Base-by-base conservation (phyloP, 2,113 vertebrate species). In the Ammodytes marinus region DNA sequence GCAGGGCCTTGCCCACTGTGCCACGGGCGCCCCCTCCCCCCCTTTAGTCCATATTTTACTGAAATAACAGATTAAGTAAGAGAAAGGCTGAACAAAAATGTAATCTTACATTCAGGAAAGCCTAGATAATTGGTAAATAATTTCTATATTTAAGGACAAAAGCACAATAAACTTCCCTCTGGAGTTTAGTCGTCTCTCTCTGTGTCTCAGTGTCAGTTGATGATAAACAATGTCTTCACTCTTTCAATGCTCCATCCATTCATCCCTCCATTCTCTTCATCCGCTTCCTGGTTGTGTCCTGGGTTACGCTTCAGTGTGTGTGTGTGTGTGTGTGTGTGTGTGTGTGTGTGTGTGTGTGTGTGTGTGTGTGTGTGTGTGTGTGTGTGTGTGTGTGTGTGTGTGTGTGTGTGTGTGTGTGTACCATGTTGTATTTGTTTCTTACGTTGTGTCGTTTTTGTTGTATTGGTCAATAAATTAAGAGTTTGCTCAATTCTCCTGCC, bases 271-370 rank as follows among this genome's bases (percentile, higher is more conserved):
- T 82, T 27, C 52, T 14, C 39, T 74, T 55, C 91, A 90, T 83
- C 85, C 9, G 91, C 90, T 92, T 90, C 90, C 89, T 88, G 92
- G 83, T 90, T 87, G 83, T 79, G 77, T 85, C 50, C 70, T 7
- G 72, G 85, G 83, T 86, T 59, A 7, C n/a, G 90, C 82, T 86
- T 86, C 78, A 5, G 64, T 53, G 53, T 66, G 17, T 7, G 72
- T 68, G 80, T 42, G 64, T 27, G 67, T 67, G 43, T 7, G 4
- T 10, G 15, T 10, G 71, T 35, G 19, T 42, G 42, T 39, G 58
- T 27, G 13, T 8, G 37, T 61, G 35, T 14, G 49, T 14, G 69
- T 15, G 59, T 37, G 59, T 9, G 9, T 6, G 61, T 10, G 50
- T 73, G 82, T 78, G 27, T 7, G 64, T 53, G 53, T 66, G 17